These are phyloP conservation scores for Pholis gunnellus DNA, from an alignment of 2,113 vertebrate genomes.

Conservation along the genomic window DNA sequence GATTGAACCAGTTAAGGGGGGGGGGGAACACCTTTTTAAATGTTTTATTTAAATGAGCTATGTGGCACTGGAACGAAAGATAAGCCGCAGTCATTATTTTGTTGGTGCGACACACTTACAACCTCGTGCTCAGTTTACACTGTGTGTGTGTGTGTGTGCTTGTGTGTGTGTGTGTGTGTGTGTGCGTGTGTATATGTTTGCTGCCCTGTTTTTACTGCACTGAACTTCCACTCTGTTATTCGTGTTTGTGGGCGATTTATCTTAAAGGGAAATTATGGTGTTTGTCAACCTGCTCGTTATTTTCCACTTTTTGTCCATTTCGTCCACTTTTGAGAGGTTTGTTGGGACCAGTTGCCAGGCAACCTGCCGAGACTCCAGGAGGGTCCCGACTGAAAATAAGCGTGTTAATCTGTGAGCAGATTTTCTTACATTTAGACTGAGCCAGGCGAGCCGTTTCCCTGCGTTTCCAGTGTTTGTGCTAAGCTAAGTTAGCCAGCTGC, in stretches of 20 bases:
- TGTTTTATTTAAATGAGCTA: slow-evolving; percentile 56
- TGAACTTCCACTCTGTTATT: slow-evolving; percentile 12
- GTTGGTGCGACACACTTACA: not conserved
- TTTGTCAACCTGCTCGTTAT: not conserved
- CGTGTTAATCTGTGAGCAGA: too few species aligned
- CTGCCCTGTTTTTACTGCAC: not conserved
- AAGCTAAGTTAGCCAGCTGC: not conserved
- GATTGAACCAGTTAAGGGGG: slow-evolving; percentile 25
- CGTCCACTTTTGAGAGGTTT: not conserved
- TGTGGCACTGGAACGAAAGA: slow-evolving; percentile 35
- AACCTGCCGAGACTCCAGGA: not conserved
- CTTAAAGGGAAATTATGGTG: not conserved
- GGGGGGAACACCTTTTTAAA: slow-evolving; percentile 22
- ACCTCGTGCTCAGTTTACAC: not conserved
- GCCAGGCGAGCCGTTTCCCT: not conserved
- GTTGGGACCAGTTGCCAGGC: not conserved
- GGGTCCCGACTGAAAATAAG: too few species aligned
- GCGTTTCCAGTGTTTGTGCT: not conserved
- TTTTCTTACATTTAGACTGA: not conserved
- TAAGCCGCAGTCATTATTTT: slow-evolving; percentile 33
- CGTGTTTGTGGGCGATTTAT: not conserved
- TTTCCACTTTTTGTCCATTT: not conserved
- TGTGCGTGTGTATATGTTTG: not conserved
- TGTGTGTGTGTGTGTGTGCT: slow-evolving; percentile 6
- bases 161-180: not conserved